Evolutionary conservation across 2,888 invertebrate genomes (phyloP), one percentile per base, ranked within the genome.

Genomic region (Aspidiotus rigidus): DNA sequence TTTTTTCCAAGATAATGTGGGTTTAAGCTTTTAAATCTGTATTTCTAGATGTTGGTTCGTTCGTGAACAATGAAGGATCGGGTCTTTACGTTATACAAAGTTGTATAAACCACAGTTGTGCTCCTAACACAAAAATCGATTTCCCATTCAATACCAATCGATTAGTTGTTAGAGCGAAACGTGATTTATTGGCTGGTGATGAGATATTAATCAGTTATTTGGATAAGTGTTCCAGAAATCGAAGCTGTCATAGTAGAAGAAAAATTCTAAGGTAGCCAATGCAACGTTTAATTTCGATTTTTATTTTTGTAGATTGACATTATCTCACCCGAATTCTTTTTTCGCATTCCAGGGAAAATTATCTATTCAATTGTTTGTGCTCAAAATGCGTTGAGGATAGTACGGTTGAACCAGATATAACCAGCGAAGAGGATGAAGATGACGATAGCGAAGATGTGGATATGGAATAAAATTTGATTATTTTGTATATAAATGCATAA

Each of bases 131-230:
- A 0, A 86, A 89, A 76, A 86, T 89, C 0, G 84, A 87, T 28
- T 97, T 94, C 77, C 87, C 89, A 0, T 84, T 89, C 75, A 90
- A 90, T 61, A 90, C 92, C 77, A 88, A 87, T 72, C 83, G 85
- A 69, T 79, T 92, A 70, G 86, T 86, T 11, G 76, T 93, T 69
- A 84, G 86, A 73, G 91, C 94, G 0, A 76, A 84, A 8, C 81
- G 81, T 69, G 83, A 86, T 67, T 93, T 97, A 70, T 77, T 82
- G 73, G 83, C 85, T 0, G 93, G 88, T 0, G 91, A 95, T 71
- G 96, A 96, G 79, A 90, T 97, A 72, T 88, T 84, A 73, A 93
- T 93, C 74, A 90, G 90, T 72, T 97, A 97, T 78, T 80, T 97
- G 73, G 92, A 91, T 75, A 91, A 93, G 72, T 95, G 94, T 76